Base-by-base conservation (phyloP, 2,888 invertebrate species). In the Spilarctia lutea region DNA sequence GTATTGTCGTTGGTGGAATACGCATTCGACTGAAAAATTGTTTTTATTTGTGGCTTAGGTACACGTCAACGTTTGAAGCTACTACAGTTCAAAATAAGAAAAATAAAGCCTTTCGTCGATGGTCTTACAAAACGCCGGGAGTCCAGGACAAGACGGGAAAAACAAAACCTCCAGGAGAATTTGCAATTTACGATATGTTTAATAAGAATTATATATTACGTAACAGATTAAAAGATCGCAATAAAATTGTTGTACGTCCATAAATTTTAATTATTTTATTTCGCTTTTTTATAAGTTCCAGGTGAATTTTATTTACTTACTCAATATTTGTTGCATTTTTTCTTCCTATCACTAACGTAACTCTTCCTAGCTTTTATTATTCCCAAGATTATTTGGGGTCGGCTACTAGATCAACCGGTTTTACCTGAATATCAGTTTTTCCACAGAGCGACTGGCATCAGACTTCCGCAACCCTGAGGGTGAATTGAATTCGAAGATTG, bases 151-250 rank as follows among this genome's bases (percentile, higher is more conserved):
- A 60, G 35, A 60, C 16, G 1, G 18, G 35, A 39, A 60, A n/a
- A 60, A 33, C 39, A 10, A 66, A 56, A 18, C 3, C 0, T 11
- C 30, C 42, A 66, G 56, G 35, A 3, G 27, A n/a, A 8, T 65
- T 39, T 33, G 30, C 30, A 56, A 52, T 35, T 27, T 13, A 48
- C 2, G n/a, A 66, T 20, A 71, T 74, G 13, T 74, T 74, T 71
- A 66, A 74, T 42, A 74, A 74, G 42, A 67, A 65, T n/a, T 74
- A 66, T 71, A n/a, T 74, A 18, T 20, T 24, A 45, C 52, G 20
- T 1, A 42, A 35, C 66, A 71, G 74, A 74, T 71, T 74, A 60
- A 65, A 65, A 16, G 24, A 68, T 66, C n/a, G 71, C 27, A 71
- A 71, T 60, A 63, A 71, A 63, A 30, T 33, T 30, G 18, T 70